A percentile compares a stretch with the other conserved stretches of the same genome.
Conservation (phyloP, 2,113 vertebrate genomes). For the Ibidorhyncha struthersii region DNA sequence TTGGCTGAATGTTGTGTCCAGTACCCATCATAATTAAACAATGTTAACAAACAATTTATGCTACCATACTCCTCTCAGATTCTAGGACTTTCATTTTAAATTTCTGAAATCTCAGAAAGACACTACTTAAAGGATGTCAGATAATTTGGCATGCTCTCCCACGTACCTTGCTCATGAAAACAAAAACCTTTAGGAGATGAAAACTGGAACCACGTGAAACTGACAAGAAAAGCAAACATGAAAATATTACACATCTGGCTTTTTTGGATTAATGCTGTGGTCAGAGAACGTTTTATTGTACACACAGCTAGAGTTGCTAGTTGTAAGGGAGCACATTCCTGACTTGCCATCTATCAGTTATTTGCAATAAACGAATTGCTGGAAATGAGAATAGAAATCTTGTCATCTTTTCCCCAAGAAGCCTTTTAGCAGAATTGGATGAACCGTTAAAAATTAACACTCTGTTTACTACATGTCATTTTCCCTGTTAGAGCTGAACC, state of each 20-base stretch:
- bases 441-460: neutral
- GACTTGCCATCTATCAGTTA: neutral
- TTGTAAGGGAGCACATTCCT: neutral
- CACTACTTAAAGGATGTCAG: neutral
- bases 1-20: neutral
- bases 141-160: neutral
- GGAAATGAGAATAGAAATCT: neutral
- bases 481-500: neutral
- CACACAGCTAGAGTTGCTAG: neutral
- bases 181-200: neutral
- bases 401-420: neutral
- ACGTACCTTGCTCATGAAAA: neutral
- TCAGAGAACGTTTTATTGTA: neutral
- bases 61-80: fast-evolving
- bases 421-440: neutral
- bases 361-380: neutral
- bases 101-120: neutral
- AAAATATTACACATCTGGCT: neutral
- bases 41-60: neutral
- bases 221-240: neutral
- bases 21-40: neutral
- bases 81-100: neutral
- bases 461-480: neutral
- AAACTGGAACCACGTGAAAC: neutral
- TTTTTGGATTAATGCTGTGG: neutral